Conservation (phyloP, 64 coral and sea anemone genomes). For the Acropora tenuis region DNA sequence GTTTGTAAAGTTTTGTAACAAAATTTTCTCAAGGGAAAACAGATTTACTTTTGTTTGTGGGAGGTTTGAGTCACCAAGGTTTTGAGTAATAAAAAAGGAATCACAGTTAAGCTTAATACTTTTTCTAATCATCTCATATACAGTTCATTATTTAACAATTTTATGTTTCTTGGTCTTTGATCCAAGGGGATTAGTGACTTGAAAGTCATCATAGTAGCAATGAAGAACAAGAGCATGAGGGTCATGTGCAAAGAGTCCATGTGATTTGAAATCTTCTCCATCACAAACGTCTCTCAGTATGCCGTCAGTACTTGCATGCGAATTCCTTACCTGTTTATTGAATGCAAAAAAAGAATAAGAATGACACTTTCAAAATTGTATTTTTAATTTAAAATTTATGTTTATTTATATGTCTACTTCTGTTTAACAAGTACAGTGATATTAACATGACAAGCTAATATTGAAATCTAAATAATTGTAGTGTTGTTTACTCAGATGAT, state of each 20-base stretch:
- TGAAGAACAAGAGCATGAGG: constrained; percentile 58
- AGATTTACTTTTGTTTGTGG: no score
- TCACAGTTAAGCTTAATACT: background rate
- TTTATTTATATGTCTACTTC: no score
- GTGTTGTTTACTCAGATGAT: no score
- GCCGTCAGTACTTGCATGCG: background rate
- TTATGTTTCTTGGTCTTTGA: constrained; percentile 71
- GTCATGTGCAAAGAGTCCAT: constrained; percentile 65
- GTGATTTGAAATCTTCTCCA: constrained; percentile 40
- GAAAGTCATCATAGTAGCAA: constrained; percentile 76
- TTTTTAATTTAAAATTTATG: no score
- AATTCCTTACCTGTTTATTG: no score
- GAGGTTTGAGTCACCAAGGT: background rate
- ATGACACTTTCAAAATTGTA: no score
- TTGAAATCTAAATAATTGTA: no score
- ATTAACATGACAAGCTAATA: no score
- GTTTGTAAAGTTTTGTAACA: no score
- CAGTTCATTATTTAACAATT: constrained; percentile 29
- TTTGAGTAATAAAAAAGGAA: background rate
- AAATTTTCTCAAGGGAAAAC: no score
- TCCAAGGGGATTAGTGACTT: constrained; percentile 60
- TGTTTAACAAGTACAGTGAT: no score
- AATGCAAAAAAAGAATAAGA: no score
- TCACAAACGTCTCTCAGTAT: constrained; percentile 67
- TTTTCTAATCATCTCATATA: background rate